Conservation (phyloP, 2,888 invertebrate species). For the Zaprionus lineosus region DNA sequence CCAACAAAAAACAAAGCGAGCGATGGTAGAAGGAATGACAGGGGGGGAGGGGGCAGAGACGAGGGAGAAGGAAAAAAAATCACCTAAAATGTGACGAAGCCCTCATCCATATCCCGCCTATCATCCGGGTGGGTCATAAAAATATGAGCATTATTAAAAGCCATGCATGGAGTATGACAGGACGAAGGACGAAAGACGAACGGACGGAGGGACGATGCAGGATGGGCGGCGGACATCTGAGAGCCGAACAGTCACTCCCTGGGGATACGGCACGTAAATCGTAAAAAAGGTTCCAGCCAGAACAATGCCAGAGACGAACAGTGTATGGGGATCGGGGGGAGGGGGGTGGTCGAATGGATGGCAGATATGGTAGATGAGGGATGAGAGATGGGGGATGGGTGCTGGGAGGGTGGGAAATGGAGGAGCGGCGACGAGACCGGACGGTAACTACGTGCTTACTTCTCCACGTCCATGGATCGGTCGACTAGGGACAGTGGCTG, state of each 20-base stretch:
- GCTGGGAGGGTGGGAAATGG: too few relatives aligned
- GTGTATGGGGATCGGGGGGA: too few relatives aligned
- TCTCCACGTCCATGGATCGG: neutral
- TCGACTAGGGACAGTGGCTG: constrained; percentile 19
- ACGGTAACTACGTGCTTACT: constrained; percentile 37
- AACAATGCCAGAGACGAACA: constrained; percentile 40
- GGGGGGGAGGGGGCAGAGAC: too few relatives aligned
- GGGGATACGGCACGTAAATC: constrained; percentile 72
- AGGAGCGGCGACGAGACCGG: neutral
- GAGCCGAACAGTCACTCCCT: constrained; percentile 39
- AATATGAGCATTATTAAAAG: constrained; percentile 75
- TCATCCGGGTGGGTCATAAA: constrained; percentile 60
- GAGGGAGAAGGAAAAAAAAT: too few relatives aligned
- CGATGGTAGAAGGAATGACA: too few relatives aligned
- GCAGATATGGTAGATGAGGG: too few relatives aligned
- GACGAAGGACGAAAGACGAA: constrained; percentile 24
- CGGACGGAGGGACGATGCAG: neutral
- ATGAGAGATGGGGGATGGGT: too few relatives aligned
- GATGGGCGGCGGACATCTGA: constrained; percentile 27
- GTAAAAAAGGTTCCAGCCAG: constrained; percentile 69
- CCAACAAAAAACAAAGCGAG: constrained; percentile 20
- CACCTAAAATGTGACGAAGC: constrained; percentile 66
- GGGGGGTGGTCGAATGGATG: too few relatives aligned
- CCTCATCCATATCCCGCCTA: constrained; percentile 24
- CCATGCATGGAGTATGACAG: constrained; percentile 53